Conservation (phyloP, 2,888 invertebrate genomes). For the Hemicrepidius hirtus region DNA sequence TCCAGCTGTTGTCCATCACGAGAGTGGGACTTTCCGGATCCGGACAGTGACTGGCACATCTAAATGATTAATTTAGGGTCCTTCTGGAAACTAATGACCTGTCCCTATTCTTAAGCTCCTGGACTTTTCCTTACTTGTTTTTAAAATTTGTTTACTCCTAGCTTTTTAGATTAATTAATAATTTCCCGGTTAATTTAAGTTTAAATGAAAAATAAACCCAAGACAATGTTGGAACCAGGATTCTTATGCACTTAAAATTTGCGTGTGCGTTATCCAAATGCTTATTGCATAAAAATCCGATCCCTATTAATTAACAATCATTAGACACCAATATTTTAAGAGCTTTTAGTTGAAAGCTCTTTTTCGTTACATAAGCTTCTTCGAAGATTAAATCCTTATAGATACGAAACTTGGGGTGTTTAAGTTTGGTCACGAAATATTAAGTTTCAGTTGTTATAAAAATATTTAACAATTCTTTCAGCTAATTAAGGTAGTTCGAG, state of each 20-base stretch:
- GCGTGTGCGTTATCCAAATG: no score
- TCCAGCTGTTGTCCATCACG: conserved; percentile 11
- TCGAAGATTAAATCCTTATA: neutral
- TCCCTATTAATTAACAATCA: neutral
- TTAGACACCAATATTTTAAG: neutral
- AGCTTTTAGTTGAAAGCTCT: neutral
- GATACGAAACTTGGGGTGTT: conserved; percentile 8
- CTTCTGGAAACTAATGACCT: conserved; percentile 25
- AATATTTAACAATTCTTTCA: conserved; percentile 16
- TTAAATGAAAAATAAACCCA: neutral
- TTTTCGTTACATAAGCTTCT: conserved; percentile 5
- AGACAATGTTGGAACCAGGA: no score
- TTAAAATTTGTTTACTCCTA: neutral
- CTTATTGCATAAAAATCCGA: no score
- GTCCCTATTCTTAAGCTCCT: conserved; percentile 22
- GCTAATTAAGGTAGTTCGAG: conserved; percentile 16
- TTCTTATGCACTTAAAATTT: no score
- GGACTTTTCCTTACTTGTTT: conserved; percentile 10
- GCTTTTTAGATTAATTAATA: conserved; percentile 2
- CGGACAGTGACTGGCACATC: conserved; percentile 16
- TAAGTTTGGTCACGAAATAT: conserved; percentile 21
- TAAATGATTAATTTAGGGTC: conserved; percentile 29
- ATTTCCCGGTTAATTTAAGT: conserved; percentile 10
- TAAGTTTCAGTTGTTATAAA: conserved; percentile 17
- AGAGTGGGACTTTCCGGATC: conserved; percentile 2